Evolutionary conservation across 1,140 invertebrate species (phyloP), one percentile per base, ranked within the genome.

Genomic region (Scaptomyza graminum): DNA sequence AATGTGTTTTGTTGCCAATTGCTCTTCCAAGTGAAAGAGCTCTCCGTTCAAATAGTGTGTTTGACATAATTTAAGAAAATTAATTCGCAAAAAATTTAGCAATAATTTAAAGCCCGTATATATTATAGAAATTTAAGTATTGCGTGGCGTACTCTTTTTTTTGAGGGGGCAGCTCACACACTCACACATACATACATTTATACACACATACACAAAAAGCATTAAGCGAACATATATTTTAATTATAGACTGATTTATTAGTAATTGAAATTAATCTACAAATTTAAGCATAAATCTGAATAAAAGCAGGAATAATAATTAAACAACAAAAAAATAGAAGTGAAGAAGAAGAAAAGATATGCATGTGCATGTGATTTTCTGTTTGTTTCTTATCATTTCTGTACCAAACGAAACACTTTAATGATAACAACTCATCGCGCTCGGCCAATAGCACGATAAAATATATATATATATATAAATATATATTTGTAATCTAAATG

Each of bases 171-270:
- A 85, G 70, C 82, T 82, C 81, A 74, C 77, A 68, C 67, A 63
- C 69, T 43, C 59, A 44, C 55, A 73, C 18, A 65, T 39, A 56
- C 50, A 34, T 31, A 69, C 39, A 64, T 22, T 61, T 18, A 50
- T 22, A 67, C 62, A 62, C 47, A 52, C 50, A 76, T 50, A 81
- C n/a, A 73, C 18, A 75, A 77, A 76, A 82, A 87, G 76, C 83
- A 87, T 87, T 79, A 88, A 88, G 83, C 83, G 76, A 88, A 88
- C 79, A 88, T 88, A 89, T 87, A 88, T 88, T 88, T 88, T 88
- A 88, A 88, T 88, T 89, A 88, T 88, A 88, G 83, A 88, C 83
- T 88, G 83, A 88, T 88, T 88, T 88, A 88, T 83, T 88, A 88
- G 83, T 89, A 88, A 89, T 88, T 88, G 84, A 88, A 88, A 88